phyloP scores from a whole-genome alignment of 1,140 invertebrate genomes.

The Pseudomyrmex pallidus region DNA sequence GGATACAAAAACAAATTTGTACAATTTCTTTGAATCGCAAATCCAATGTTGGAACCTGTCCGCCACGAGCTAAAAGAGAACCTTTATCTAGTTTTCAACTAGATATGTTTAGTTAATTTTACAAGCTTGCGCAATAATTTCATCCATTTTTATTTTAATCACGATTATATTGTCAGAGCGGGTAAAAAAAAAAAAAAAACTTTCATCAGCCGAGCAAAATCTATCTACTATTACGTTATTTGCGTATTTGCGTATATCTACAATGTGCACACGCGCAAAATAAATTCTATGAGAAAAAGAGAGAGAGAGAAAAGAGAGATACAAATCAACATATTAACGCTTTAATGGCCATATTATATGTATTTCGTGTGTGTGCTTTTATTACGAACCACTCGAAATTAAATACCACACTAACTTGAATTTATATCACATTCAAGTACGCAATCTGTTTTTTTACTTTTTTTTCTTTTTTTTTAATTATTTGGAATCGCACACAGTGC shows the following conservation, averaged over 20 bases:
- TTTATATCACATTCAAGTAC: no score
- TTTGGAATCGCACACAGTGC: no score
- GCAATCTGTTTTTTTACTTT: no score
- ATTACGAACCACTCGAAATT: no score
- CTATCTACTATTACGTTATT: constrained; percentile 18
- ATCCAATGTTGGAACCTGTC: background rate
- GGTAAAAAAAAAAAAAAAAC: constrained; percentile 43
- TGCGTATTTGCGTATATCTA: constrained; percentile 7
- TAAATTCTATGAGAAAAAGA: no score
- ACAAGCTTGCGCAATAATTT: constrained; percentile 1
- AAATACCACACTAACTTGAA: no score
- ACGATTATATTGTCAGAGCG: constrained; percentile 15
- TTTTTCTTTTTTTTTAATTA: no score
- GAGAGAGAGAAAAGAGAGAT: no score
- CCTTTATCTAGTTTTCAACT: background rate
- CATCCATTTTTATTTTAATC: constrained; percentile 36
- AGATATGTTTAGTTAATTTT: constrained; percentile 21
- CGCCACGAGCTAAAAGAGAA: background rate
- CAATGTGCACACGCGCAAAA: background rate
- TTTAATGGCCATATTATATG: no score
- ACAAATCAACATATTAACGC: no score
- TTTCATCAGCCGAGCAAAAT: constrained; percentile 2
- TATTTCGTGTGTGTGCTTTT: no score
- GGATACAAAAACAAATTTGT: constrained; percentile 13
- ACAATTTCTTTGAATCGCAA: background rate